These are phyloP conservation scores for Dugesia japonica DNA, from an alignment of 2,888 invertebrate genomes.

Conservation along the genomic window DNA sequence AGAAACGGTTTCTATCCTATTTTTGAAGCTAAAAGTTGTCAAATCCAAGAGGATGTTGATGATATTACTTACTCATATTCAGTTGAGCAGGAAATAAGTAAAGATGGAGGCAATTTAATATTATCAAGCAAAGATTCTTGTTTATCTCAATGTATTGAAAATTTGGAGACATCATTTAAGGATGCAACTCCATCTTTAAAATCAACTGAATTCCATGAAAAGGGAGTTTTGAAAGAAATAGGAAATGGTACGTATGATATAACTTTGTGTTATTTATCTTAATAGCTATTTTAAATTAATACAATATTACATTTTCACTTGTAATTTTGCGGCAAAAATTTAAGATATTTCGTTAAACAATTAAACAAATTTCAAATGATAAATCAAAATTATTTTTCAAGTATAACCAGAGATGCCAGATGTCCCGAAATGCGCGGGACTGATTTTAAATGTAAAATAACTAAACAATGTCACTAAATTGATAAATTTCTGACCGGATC, in stretches of 20 bases:
- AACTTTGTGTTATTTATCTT: background rate
- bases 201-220: background rate
- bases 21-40: constrained; percentile 6
- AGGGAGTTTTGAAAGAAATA: background rate
- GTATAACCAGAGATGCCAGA: too few relatives aligned
- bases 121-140: background rate
- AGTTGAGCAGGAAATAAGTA: background rate
- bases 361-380: too few relatives aligned
- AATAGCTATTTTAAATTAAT: too few relatives aligned
- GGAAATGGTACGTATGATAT: background rate
- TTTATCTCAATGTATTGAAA: background rate
- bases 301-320: background rate
- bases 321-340: background rate
- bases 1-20: background rate
- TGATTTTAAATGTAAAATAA: too few relatives aligned
- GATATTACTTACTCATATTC: background rate
- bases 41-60: background rate
- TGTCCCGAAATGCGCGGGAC: background rate
- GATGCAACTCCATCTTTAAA: background rate
- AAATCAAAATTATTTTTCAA: too few relatives aligned
- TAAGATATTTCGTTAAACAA: background rate
- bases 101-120: background rate
- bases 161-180: background rate
- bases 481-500: too few relatives aligned
- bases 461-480: too few relatives aligned